phyloP scores from a whole-genome alignment of 2,797 vertebrate genomes.

The Poecile montanus region DNA sequence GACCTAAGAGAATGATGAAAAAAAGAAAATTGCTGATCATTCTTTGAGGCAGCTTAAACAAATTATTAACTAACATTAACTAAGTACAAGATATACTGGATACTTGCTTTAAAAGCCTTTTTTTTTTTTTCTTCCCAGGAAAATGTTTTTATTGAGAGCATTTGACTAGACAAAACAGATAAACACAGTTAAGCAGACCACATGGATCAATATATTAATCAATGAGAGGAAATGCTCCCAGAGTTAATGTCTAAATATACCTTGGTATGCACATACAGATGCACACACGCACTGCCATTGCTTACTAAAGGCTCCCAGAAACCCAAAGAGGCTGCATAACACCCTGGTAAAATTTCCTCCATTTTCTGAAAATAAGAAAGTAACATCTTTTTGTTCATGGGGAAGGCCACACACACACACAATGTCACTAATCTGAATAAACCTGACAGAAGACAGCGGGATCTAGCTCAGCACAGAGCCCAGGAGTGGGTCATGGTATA shows the following conservation, averaged over 20 bases:
- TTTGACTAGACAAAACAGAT: not conserved
- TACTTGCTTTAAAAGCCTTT: not conserved
- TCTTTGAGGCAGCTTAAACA: not conserved
- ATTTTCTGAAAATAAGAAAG: not conserved
- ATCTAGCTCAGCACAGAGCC: not conserved
- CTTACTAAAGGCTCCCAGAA: not conserved
- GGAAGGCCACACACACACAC: not conserved
- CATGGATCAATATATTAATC: not conserved
- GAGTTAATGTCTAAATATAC: not conserved
- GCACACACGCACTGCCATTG: rapidly evolving
- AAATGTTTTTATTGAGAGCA: not conserved
- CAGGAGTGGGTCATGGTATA: not conserved
- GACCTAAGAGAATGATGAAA: not conserved
- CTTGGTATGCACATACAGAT: not conserved
- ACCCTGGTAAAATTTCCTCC: not conserved
- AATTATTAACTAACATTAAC: not conserved
- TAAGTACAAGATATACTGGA: not conserved
- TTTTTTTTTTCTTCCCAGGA: not conserved
- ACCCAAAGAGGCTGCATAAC: not conserved
- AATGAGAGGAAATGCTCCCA: not conserved
- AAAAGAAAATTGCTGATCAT: not conserved
- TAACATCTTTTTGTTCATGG: not conserved
- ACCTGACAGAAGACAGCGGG: not conserved
- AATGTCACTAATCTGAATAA: not conserved
- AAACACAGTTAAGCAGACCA: not conserved